A percentile compares a stretch with the other conserved stretches of the same genome.
phyloP scores from a whole-genome alignment of 2,888 invertebrate genomes.

The Mythimna pallens region DNA sequence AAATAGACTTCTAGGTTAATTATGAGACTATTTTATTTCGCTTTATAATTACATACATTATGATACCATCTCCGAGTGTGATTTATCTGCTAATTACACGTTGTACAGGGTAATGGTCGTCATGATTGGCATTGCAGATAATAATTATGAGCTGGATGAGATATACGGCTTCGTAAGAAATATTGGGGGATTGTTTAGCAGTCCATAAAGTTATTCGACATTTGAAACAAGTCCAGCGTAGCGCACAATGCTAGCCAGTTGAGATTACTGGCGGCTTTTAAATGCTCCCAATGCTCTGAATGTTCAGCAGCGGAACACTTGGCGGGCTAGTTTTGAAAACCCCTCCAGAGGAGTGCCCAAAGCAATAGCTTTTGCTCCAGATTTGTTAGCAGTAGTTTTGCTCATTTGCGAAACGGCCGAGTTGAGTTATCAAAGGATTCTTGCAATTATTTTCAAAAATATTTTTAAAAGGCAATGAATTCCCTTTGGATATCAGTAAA shows the following conservation, averaged over 20 bases:
- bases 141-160: conserved; percentile 7
- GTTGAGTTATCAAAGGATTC: conserved; percentile 71
- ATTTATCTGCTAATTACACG: conserved; percentile 52
- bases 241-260: conserved; percentile 75
- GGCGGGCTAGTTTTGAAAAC: conserved; percentile 77
- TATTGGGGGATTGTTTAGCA: conserved; percentile 18
- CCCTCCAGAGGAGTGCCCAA: conserved; percentile 73
- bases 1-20: conserved; percentile 60
- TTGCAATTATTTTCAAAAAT: conserved; percentile 59
- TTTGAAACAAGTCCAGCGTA: conserved; percentile 74
- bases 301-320: conserved; percentile 69
- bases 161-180: conserved; percentile 18
- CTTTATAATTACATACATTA: conserved; percentile 46
- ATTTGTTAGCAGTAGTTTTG: conserved; percentile 79
- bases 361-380: conserved; percentile 77
- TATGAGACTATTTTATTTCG: conserved; percentile 51
- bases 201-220: conserved; percentile 66
- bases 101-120: conserved; percentile 32
- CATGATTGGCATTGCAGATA: conserved; percentile 41
- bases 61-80: conserved; percentile 43
- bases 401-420: conserved; percentile 72
- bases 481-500: conserved; percentile 32
- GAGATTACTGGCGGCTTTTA: conserved; percentile 80
- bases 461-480: conserved; percentile 43
- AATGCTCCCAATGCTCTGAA: conserved; percentile 75